Conservation (phyloP, 2,797 vertebrate genomes). For the Sebastes goodei region DNA sequence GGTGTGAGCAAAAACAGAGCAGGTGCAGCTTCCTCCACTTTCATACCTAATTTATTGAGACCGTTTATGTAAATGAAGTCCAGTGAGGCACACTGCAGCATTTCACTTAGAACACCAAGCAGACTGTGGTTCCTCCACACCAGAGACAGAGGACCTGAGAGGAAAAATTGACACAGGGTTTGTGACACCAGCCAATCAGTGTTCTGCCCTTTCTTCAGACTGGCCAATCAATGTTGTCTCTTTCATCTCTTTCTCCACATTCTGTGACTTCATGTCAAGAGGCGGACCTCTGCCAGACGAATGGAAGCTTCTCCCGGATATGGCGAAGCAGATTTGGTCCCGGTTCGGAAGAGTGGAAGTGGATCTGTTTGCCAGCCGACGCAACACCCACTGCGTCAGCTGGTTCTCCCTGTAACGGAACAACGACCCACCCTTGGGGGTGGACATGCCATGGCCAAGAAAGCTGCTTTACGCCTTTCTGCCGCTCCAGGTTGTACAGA, state of each 20-base stretch:
- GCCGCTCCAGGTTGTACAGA: rapidly evolving
- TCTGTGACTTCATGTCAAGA: too few species aligned
- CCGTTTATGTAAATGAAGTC: constrained; percentile 1
- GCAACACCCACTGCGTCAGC: too few species aligned
- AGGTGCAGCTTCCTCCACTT: constrained; percentile 15
- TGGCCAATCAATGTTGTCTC: background rate
- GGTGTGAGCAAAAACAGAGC: constrained; percentile 14
- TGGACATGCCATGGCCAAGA: too few species aligned
- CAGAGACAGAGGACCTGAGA: background rate
- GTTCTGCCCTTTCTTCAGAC: background rate
- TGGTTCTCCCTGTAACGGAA: too few species aligned
- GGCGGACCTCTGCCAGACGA: rapidly evolving
- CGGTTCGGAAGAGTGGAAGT: too few species aligned
- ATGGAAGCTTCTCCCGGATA: too few species aligned
- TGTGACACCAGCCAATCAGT: background rate
- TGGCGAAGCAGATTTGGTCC: too few species aligned
- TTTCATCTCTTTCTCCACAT: background rate
- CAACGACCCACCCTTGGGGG: too few species aligned
- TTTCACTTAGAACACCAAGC: background rate
- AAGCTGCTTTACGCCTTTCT: too few species aligned
- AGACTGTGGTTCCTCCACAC: background rate
- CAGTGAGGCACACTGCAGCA: background rate
- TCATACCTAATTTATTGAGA: constrained; percentile 13
- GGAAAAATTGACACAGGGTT: background rate
- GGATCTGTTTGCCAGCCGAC: too few species aligned